Conservation (phyloP, 2,888 invertebrate species). For the Drosophila ochracea region DNA sequence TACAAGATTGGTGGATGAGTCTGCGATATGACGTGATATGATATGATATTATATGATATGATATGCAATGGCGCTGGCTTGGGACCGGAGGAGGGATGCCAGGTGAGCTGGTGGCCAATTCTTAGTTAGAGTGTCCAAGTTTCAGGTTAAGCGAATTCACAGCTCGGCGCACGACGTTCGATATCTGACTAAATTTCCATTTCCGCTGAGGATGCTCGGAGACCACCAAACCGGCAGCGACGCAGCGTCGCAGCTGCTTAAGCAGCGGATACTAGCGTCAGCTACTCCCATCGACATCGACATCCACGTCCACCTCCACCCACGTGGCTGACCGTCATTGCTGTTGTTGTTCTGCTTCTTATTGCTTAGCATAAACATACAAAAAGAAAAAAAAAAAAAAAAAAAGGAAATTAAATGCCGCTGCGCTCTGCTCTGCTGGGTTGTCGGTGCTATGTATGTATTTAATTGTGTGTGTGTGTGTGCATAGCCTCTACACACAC, state of each 20-base stretch:
- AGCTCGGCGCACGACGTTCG: slow-evolving; percentile 67
- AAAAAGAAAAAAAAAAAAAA: slow-evolving; percentile 28
- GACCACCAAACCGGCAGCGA: slow-evolving; percentile 30
- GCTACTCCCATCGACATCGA: slow-evolving; percentile 31
- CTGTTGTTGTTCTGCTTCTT: slow-evolving; percentile 22
- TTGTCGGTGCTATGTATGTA: slow-evolving; percentile 25
- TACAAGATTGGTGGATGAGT: slow-evolving; percentile 5
- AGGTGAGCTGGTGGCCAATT: slow-evolving; percentile 14
- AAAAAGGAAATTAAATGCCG: slow-evolving; percentile 54
- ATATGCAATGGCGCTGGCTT: background rate
- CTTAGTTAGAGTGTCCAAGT: slow-evolving; percentile 1
- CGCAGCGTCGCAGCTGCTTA: slow-evolving; percentile 22
- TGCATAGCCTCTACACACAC: slow-evolving; percentile 9
- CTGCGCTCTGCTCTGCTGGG: slow-evolving; percentile 31
- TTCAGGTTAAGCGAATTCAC: slow-evolving; percentile 42
- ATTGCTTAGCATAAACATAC: slow-evolving; percentile 69
- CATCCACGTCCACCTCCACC: slow-evolving; percentile 38
- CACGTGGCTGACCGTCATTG: slow-evolving; percentile 59
- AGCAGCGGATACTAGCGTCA: slow-evolving; percentile 15
- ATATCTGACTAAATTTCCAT: slow-evolving; percentile 71
- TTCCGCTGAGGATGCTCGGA: slow-evolving; percentile 68
- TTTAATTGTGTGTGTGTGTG: slow-evolving; percentile 2
- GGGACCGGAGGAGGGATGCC: background rate
- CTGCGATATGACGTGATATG: background rate
- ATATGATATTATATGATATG: too few relatives aligned